These are phyloP conservation scores for Acropternis orthonyx DNA, from an alignment of 2,797 vertebrate genomes.

Conservation along the genomic window DNA sequence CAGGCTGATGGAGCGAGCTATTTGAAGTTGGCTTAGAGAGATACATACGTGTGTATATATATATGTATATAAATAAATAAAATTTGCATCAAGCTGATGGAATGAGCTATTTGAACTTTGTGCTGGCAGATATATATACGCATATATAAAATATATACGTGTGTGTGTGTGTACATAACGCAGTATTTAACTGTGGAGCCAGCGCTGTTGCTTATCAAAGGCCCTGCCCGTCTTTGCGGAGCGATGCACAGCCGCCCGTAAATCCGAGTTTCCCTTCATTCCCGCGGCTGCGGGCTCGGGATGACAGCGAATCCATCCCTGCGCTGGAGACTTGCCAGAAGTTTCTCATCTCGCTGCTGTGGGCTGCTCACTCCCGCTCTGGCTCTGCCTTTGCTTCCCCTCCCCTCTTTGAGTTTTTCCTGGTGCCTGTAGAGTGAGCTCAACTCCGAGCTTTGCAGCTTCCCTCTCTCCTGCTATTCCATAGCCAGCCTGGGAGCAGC, in stretches of 20 bases:
- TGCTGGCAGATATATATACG: neutral
- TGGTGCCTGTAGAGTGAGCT: slow-evolving; percentile 73
- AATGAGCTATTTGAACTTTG: slow-evolving; percentile 50
- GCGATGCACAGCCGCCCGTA: slow-evolving; percentile 36
- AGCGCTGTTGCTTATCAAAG: neutral
- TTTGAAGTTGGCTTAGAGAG: slow-evolving; percentile 33
- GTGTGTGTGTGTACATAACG: neutral
- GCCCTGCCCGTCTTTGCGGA: slow-evolving; percentile 56
- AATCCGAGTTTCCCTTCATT: slow-evolving; percentile 67
- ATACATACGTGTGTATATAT: too few species aligned
- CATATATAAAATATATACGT: too few species aligned
- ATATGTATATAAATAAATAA: neutral
- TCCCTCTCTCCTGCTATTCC: slow-evolving; percentile 37
- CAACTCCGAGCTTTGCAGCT: slow-evolving; percentile 68
- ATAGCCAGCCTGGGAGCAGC: slow-evolving; percentile 50
- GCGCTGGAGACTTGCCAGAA: slow-evolving; percentile 77
- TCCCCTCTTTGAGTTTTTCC: slow-evolving; percentile 60
- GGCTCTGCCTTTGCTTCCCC: neutral
- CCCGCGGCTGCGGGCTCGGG: slow-evolving; percentile 54
- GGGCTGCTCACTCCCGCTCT: slow-evolving; percentile 58
- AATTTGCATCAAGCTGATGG: neutral
- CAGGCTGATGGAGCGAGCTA: slow-evolving; percentile 38
- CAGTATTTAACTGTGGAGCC: neutral
- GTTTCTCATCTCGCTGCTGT: slow-evolving; percentile 71
- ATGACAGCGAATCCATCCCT: slow-evolving; percentile 67